phyloP scores from a whole-genome alignment of 2,113 vertebrate species.

The Eolophus roseicapilla region DNA sequence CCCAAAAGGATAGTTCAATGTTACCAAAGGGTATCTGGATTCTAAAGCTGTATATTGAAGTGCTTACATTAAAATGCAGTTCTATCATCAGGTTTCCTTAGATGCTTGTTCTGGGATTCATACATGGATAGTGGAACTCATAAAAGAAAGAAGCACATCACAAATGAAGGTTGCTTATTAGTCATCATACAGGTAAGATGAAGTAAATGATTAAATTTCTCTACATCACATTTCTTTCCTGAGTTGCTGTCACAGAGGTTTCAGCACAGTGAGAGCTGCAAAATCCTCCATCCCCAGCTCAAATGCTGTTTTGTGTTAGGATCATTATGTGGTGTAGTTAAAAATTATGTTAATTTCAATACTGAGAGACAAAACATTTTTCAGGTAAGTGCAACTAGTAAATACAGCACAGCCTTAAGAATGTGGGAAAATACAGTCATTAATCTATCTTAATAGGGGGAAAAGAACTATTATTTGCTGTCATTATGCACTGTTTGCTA shows the following conservation, averaged over 20 bases:
- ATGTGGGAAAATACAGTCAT: constrained; percentile 64
- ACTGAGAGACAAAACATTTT: constrained; percentile 39
- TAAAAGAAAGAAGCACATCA: neutral
- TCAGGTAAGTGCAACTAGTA: neutral
- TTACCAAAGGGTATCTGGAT: neutral
- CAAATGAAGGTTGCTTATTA: constrained; percentile 8
- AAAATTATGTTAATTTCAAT: constrained; percentile 36
- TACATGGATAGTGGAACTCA: neutral
- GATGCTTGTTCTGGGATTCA: constrained; percentile 12
- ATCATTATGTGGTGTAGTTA: neutral
- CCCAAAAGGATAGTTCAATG: neutral
- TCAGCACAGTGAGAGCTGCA: neutral
- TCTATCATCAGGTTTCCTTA: neutral
- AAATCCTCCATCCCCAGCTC: neutral
- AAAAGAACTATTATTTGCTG: constrained; percentile 74
- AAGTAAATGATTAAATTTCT: neutral
- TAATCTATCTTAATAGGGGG: constrained; percentile 66
- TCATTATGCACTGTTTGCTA: constrained; percentile 73
- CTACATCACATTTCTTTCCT: neutral
- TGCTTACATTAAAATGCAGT: neutral
- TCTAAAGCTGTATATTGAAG: neutral
- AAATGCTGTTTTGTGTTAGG: neutral
- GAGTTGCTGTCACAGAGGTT: neutral
- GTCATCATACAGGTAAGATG: neutral
- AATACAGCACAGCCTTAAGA: constrained; percentile 37